A percentile compares a stretch with the other conserved stretches of the same genome.
These are phyloP conservation scores for Aeoliscus strigatus DNA, from an alignment of 2,797 vertebrate genomes.

Conservation along the genomic window DNA sequence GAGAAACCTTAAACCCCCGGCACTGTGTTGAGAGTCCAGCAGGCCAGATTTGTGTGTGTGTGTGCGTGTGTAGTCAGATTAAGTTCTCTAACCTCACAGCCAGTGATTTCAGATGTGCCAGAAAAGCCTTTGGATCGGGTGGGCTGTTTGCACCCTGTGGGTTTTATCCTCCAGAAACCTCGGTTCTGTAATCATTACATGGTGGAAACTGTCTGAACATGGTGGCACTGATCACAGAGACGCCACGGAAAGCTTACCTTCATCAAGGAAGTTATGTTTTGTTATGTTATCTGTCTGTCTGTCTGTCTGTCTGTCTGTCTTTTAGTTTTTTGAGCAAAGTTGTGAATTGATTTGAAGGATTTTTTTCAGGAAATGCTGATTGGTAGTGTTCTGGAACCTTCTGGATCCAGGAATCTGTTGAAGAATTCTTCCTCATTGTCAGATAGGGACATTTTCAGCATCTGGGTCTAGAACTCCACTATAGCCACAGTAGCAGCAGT, in stretches of 20 bases:
- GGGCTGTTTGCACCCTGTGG: constrained; percentile 32
- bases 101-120: constrained; percentile 29
- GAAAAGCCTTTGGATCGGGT: constrained; percentile 32
- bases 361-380: too few species aligned
- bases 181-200: constrained; percentile 30
- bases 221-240: constrained; percentile 23
- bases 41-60: constrained; percentile 10
- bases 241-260: constrained; percentile 10
- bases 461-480: too few species aligned
- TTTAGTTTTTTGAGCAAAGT: too few species aligned
- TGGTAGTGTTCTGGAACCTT: too few species aligned
- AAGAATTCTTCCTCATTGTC: too few species aligned
- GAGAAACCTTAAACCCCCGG: constrained; percentile 31
- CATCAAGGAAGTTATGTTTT: too few species aligned
- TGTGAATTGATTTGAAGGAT: too few species aligned
- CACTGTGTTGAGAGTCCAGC: constrained; percentile 21
- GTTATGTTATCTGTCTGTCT: too few species aligned
- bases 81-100: constrained; percentile 8
- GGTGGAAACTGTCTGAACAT: constrained; percentile 10
- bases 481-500: too few species aligned
- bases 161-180: constrained; percentile 34
- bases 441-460: too few species aligned
- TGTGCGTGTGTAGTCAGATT: constrained; percentile 10
- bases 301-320: too few species aligned
- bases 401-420: too few species aligned